Conservation (phyloP, 1,140 invertebrate genomes). For the Musca vetustissima region DNA sequence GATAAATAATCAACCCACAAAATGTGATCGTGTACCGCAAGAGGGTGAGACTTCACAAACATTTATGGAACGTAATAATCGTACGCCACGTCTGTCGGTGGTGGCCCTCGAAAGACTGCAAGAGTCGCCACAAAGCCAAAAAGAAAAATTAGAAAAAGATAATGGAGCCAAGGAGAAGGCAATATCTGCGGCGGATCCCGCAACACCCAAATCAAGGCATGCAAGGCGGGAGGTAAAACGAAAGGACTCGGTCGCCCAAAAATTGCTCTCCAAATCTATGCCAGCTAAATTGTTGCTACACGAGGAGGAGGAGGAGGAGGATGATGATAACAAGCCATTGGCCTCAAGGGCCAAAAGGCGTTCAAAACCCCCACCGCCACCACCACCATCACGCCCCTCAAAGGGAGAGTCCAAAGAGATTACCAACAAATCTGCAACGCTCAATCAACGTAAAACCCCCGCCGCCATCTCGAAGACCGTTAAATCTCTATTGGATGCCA, state of each 20-base stretch:
- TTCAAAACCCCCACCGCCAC: background rate
- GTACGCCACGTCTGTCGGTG: constrained; percentile 59
- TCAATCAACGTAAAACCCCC: background rate
- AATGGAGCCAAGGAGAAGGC: background rate
- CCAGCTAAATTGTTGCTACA: background rate
- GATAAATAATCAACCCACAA: constrained; percentile 48
- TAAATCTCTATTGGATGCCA: constrained; percentile 45
- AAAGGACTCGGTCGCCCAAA: background rate
- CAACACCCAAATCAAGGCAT: constrained; percentile 3
- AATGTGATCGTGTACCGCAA: constrained; percentile 66
- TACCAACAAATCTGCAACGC: no score
- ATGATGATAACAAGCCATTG: constrained; percentile 10
- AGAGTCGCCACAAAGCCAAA: constrained; percentile 51
- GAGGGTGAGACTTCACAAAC: constrained; percentile 65
- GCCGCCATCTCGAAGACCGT: constrained; percentile 14
- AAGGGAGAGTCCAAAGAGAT: no score
- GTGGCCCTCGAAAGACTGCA: constrained; percentile 63
- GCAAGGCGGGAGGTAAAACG: background rate
- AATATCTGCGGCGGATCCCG: background rate
- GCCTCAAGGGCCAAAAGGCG: constrained; percentile 1
- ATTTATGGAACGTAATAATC: constrained; percentile 63
- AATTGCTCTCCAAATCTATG: background rate
- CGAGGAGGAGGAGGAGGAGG: background rate
- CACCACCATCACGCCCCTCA: no score
- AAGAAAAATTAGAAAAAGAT: constrained; percentile 40